Evolutionary conservation across 2,113 vertebrate species (phyloP), one percentile per base, ranked within the genome.

Genomic region (Notothenia rossii): DNA sequence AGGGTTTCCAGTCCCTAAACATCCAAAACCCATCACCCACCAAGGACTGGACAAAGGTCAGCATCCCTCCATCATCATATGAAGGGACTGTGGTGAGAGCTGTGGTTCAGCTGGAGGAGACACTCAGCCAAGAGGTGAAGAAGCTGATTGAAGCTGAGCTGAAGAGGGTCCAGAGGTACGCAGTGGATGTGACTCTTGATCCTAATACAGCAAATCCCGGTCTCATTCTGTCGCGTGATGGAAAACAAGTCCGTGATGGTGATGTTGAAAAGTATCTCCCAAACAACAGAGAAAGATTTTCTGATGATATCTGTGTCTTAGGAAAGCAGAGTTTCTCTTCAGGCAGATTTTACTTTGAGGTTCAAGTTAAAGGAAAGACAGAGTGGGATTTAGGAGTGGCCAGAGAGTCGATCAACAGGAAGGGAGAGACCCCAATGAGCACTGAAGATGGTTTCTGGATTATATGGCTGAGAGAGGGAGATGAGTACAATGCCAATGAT

Each of bases 111-210:
- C n/a, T n/a, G n/a, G n/a, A n/a, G n/a, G n/a, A n/a, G n/a, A n/a
- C n/a, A n/a, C n/a, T n/a, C n/a, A n/a, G n/a, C n/a, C n/a, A n/a
- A n/a, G n/a, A n/a, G n/a, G n/a, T n/a, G n/a, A n/a, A n/a, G n/a
- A n/a, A n/a, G n/a, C n/a, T n/a, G n/a, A n/a, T n/a, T n/a, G n/a
- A n/a, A n/a, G n/a, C n/a, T n/a, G n/a, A n/a, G n/a, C n/a, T n/a
- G n/a, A n/a, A n/a, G n/a, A n/a, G n/a, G n/a, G n/a, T n/a, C n/a
- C n/a, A n/a, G n/a, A n/a, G n/a, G n/a, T n/a, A n/a, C n/a, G n/a
- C n/a, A n/a, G 33, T 36, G 33, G 54, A 82, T 45, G 59, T 82
- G 36, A 75, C 72, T 56, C 50, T 76, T 5, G 72, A 76, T 71
- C 72, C 79, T 70, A 51, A 82, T 7, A 69, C 65, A 70, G 72